Evolutionary conservation across 2,113 vertebrate species (phyloP), one percentile per base, ranked within the genome.

Genomic region (Forbesichthys papilliferus): DNA sequence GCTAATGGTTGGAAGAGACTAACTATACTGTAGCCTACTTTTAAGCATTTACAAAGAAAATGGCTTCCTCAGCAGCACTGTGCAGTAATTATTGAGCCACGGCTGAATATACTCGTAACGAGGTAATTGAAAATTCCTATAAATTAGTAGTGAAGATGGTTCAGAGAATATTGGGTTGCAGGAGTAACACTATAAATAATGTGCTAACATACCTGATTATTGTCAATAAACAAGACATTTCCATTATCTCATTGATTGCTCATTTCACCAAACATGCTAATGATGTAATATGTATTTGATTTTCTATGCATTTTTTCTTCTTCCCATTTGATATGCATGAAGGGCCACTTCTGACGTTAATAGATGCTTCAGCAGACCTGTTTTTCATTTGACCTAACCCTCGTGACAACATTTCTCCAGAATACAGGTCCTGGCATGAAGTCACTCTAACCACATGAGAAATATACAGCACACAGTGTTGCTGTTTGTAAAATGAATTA

Each of bases 41-140:
- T 27, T 3, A 75, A 68, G 42, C 53, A 72, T 77, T 78, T 59
- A 61, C 0, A 63, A 20, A 20, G 16, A 63, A 47, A 4, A 18
- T 1, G 47, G 46, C 8, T 27, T 12, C 48, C 13, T 49, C 11
- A 63, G 36, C 47, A 27, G 27, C 10, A 11, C 69, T 68, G 51
- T 68, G 51, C 52, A 54, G 48, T 51, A 13, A 27, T 34, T 70
- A 34, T 69, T 48, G 42, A 72, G 61, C 52, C 14, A 47, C 55
- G 27, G 47, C 66, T 70, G 27, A 62, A 16, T 62, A 11, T 11
- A 48, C 36, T 77, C 49, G 77, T 63, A 69, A 77, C 36, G 54
- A 66, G 16, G 49, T 64, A 4, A 80, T 82, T 64, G 52, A 66
- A 7, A 61, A 81, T 80, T 70, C 48, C 63, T 55, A 81, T 48